Percentiles rank a stretch among this genome's conserved stretches.
These are phyloP conservation scores for Choloepus didactylus DNA, from an alignment of 2,797 vertebrate genomes.

Conservation along the genomic window DNA sequence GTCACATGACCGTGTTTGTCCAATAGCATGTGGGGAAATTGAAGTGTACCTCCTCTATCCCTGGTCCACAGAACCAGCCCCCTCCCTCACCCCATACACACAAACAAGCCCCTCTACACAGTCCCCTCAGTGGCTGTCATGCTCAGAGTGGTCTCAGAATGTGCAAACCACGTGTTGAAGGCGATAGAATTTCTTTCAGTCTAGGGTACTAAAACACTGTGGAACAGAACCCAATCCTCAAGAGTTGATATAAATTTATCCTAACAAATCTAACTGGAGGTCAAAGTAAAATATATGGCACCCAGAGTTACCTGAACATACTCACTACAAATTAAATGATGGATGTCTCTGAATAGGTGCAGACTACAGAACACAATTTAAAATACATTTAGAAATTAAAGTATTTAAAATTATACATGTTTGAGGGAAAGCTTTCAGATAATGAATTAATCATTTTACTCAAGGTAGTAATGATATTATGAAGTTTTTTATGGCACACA, in stretches of 20 bases:
- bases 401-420: neutral
- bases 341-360: neutral
- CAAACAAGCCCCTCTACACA: neutral
- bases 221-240: accelerated
- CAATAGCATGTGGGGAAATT: neutral
- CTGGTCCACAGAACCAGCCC: neutral
- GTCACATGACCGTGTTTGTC: neutral
- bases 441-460: neutral
- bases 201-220: neutral
- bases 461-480: neutral
- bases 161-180: neutral
- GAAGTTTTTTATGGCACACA: neutral
- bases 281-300: neutral
- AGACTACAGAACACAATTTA: neutral
- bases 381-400: neutral
- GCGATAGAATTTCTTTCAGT: neutral
- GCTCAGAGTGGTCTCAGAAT: neutral
- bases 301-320: neutral
- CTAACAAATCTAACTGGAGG: neutral
- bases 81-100: no score
- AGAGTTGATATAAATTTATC: neutral
- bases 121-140: neutral
- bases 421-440: neutral
- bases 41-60: no score
- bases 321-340: neutral